Percentiles rank a stretch among this genome's conserved stretches.
phyloP scores from a whole-genome alignment of 2,888 invertebrate species.

The Phlogophora meticulosa region DNA sequence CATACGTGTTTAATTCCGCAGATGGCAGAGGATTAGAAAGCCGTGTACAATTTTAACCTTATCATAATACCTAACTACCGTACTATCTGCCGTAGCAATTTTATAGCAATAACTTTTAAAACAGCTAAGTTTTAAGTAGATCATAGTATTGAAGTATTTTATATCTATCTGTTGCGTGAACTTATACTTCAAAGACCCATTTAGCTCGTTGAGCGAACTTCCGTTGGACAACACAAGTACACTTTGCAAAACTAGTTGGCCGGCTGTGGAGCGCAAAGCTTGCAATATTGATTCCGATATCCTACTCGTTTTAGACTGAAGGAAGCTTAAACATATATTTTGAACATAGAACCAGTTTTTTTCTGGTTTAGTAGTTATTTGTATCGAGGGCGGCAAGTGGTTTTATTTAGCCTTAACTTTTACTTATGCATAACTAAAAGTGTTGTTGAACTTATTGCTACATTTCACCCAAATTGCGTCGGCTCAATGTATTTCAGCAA shows the following conservation, averaged over 20 bases:
- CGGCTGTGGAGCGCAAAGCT: conserved; percentile 45
- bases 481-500: conserved; percentile 11
- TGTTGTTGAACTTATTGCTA: not conserved
- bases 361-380: conserved; percentile 17
- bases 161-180: conserved; percentile 49
- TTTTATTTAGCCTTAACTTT: not conserved
- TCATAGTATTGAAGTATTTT: conserved; percentile 25
- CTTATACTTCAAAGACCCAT: conserved; percentile 50
- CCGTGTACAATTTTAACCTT: conserved; percentile 29
- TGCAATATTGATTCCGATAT: conserved; percentile 60
- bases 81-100: not conserved
- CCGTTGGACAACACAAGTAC: conserved; percentile 52
- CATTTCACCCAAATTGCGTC: not conserved
- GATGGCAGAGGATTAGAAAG: conserved; percentile 71
- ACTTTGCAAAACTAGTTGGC: conserved; percentile 59
- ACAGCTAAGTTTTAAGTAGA: conserved; percentile 25
- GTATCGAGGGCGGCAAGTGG: not conserved
- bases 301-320: conserved; percentile 36
- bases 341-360: conserved; percentile 23
- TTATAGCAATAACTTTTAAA: not conserved
- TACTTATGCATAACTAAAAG: not conserved
- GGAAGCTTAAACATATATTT: conserved; percentile 35
- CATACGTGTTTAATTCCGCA: conserved; percentile 75
- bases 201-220: conserved; percentile 52
- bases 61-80: conserved; percentile 12